phyloP scores from a whole-genome alignment of 2,888 invertebrate genomes.

The Ischnura elegans region DNA sequence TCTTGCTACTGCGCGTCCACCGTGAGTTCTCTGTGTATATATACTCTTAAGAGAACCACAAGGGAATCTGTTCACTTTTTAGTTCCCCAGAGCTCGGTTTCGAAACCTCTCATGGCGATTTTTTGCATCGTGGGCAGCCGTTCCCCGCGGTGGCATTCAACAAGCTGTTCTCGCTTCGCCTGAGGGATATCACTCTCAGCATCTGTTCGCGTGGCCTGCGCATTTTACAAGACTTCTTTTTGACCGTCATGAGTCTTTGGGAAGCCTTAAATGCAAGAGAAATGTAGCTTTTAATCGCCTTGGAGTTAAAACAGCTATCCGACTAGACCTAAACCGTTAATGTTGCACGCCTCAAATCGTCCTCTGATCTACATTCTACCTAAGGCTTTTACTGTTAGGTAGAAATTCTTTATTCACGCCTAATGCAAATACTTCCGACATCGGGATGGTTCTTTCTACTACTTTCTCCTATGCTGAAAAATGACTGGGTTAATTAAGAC shows the following conservation, averaged over 20 bases:
- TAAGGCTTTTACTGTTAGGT: background rate
- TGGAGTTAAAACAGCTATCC: background rate
- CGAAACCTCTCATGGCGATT: background rate
- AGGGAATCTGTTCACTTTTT: too few species aligned
- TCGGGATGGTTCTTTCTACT: background rate
- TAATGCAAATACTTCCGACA: background rate
- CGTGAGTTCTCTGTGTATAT: too few species aligned
- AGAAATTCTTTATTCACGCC: background rate
- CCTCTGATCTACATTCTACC: background rate
- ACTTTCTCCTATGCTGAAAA: background rate
- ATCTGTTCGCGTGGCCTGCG: background rate
- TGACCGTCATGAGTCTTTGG: background rate
- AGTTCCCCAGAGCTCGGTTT: background rate
- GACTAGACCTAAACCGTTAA: background rate
- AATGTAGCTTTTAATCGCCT: background rate
- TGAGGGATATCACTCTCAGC: conserved; percentile 6
- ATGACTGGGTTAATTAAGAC: too few species aligned
- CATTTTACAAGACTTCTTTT: conserved; percentile 2
- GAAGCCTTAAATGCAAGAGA: background rate
- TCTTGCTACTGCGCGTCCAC: too few species aligned
- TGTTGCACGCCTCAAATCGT: background rate
- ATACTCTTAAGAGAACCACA: too few species aligned
- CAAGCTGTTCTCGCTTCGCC: background rate
- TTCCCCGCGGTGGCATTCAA: background rate
- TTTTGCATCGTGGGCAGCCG: background rate